phyloP scores from a whole-genome alignment of 2,888 invertebrate genomes.

The Netelia melanura region DNA sequence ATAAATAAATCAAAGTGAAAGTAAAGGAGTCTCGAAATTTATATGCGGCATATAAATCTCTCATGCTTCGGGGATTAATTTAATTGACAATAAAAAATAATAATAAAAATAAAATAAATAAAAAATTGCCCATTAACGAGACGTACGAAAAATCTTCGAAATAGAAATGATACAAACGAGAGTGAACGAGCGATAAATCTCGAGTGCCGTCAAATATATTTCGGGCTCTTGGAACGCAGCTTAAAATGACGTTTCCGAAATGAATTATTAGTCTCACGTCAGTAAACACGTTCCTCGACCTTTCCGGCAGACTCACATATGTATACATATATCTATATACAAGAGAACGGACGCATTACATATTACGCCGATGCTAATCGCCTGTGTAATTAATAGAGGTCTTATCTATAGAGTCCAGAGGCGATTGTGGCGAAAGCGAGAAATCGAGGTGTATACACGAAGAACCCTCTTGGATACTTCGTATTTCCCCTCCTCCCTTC shows the following conservation, averaged over 20 bases:
- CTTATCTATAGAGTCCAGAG: conserved; percentile 32
- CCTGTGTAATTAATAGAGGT: conserved; percentile 51
- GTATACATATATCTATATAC: neutral
- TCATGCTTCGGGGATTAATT: no score
- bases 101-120: no score
- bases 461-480: conserved; percentile 12
- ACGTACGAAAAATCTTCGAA: conserved; percentile 1
- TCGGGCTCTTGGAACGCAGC: conserved; percentile 3
- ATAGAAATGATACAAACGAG: conserved; percentile 20
- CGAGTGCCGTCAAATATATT: conserved; percentile 23
- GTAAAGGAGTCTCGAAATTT: no score
- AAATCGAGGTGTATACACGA: conserved; percentile 4
- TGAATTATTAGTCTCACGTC: conserved; percentile 37
- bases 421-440: conserved; percentile 42
- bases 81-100: no score
- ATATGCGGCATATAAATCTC: no score
- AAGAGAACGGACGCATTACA: conserved; percentile 17
- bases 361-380: conserved; percentile 54
- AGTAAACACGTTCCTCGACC: conserved; percentile 45
- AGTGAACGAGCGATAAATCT: conserved; percentile 18
- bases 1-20: neutral
- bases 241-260: conserved; percentile 40
- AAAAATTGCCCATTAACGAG: neutral
- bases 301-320: conserved; percentile 4
- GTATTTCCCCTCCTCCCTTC: neutral